Evolutionary conservation across 64 coral and sea anemone species (phyloP), one percentile per base, ranked within the genome.

Genomic region (Porites lutea): DNA sequence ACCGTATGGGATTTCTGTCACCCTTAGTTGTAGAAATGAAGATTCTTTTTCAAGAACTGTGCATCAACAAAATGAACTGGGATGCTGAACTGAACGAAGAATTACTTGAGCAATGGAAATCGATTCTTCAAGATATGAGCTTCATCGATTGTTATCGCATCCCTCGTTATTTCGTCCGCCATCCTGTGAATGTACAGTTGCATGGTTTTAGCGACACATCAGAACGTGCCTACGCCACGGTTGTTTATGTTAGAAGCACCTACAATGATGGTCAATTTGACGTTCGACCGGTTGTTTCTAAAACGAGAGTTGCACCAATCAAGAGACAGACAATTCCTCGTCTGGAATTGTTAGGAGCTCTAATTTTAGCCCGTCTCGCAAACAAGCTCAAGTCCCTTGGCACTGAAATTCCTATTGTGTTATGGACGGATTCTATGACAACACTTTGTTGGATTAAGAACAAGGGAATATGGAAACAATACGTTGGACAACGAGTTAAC

Each of bases 321-420:
- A 88, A 88, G 86, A 75, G 51, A 74, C 86, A 88, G 27, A 51
- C 86, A 19, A 88, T 88, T 20, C 69, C 86, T 14, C 69, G 86
- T 44, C 49, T 74, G 52, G 69, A 88, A 52, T 74, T 88, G 69
- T 58, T 88, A 20, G 48, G 50, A 72, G 86, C 19, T 4, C 12
- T 59, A 8, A 60, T 88, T 19, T 74, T 88, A 27, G 14, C 86
- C 10, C 68, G 21, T 15, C 55, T 88, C 0, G 27, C 61, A n/a
- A 67, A 50, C 60, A 68, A 64, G 68, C 13, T 85, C 22, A 85
- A 52, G 46, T 77, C 74, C 14, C 47, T 18, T 52, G 74, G 48
- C 46, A 77, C 7, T 10, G 47, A 77, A 77, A 15, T n/a, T 51
- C 9, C 46, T 2, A 16, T 15, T 15, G 55, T 83, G 11, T 20